Conservation (phyloP, 1,140 invertebrate species). For the Drosophila repleta region DNA sequence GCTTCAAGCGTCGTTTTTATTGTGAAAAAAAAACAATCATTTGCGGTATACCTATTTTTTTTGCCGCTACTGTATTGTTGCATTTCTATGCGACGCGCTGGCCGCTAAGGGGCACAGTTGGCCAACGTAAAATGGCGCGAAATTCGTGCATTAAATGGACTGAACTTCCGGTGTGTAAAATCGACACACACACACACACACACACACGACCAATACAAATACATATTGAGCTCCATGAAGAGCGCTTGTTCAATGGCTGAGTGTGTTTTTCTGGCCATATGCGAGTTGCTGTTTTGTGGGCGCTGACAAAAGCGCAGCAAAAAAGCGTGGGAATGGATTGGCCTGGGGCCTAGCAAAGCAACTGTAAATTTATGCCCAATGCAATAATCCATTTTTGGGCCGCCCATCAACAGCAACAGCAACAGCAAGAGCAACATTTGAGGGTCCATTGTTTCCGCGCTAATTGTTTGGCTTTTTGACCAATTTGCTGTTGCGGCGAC, state of each 20-base stretch:
- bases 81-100: slow-evolving; percentile 23
- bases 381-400: slow-evolving; percentile 83
- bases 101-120: slow-evolving; percentile 38
- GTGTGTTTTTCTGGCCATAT: slow-evolving; percentile 43
- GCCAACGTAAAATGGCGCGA: slow-evolving; percentile 72
- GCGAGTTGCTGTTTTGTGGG: slow-evolving; percentile 39
- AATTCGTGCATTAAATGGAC: slow-evolving; percentile 82
- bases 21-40: slow-evolving; percentile 38
- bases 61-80: not conserved
- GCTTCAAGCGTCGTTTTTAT: slow-evolving; percentile 56
- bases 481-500: slow-evolving; percentile 53
- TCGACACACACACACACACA: slow-evolving; percentile 30
- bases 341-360: slow-evolving; percentile 35
- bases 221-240: slow-evolving; percentile 23
- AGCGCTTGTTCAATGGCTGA: slow-evolving; percentile 38
- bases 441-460: slow-evolving; percentile 81
- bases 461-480: slow-evolving; percentile 81
- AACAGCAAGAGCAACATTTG: slow-evolving; percentile 62
- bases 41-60: slow-evolving; percentile 67
- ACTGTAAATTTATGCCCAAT: slow-evolving; percentile 76
- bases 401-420: slow-evolving; percentile 68
- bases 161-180: slow-evolving; percentile 79
- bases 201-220: slow-evolving; percentile 23
- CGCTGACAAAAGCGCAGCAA: slow-evolving; percentile 15
- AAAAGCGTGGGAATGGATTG: too few relatives aligned